phyloP scores from a whole-genome alignment of 2,797 vertebrate species.

The Mallotus villosus region DNA sequence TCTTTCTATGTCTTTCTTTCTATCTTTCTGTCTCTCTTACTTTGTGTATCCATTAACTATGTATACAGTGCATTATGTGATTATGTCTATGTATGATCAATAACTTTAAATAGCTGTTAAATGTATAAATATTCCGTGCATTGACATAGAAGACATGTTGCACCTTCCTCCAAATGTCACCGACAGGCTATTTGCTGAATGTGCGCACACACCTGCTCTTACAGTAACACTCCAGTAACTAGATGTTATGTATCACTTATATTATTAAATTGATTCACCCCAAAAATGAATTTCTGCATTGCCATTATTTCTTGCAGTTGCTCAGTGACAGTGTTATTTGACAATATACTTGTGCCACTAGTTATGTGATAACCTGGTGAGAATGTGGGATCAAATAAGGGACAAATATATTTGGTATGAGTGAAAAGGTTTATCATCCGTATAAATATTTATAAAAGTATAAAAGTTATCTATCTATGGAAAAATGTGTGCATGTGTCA shows the following conservation, averaged over 20 bases:
- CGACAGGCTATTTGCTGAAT: not conserved
- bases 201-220: not conserved
- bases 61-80: not conserved
- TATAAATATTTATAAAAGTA: too few species aligned
- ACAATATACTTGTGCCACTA: not conserved
- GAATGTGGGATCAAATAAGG: too few species aligned
- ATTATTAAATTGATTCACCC: constrained; percentile 50
- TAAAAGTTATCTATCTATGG: too few species aligned
- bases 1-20: not conserved
- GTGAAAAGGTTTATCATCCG: too few species aligned
- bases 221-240: constrained; percentile 26
- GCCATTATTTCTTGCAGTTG: not conserved
- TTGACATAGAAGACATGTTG: not conserved
- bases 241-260: constrained; percentile 59
- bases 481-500: too few species aligned
- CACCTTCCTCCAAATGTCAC: not conserved
- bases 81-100: not conserved
- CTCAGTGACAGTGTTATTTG: not conserved
- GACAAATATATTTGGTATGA: too few species aligned
- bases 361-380: too few species aligned
- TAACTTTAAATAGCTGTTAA: not conserved
- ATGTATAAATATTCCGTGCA: not conserved
- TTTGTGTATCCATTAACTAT: not conserved
- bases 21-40: not conserved
- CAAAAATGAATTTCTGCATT: constrained; percentile 11